Evolutionary conservation across 2,113 vertebrate species (phyloP).

Genomic region (Megaleporinus macrocephalus): DNA sequence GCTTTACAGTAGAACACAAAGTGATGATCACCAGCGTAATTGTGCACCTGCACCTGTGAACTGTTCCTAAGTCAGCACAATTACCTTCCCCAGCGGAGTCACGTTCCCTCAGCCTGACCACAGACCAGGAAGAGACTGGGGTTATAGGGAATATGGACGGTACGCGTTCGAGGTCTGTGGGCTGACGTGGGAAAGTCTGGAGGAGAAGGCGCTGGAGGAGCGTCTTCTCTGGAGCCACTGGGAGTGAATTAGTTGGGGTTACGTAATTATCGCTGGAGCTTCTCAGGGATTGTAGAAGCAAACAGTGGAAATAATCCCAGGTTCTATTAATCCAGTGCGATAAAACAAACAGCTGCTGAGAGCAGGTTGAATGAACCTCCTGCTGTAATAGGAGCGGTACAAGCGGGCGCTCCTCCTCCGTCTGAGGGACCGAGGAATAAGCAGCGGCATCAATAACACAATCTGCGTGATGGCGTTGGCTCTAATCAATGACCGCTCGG

Average conservation of each 20-base stretch:
- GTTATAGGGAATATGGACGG: not conserved
- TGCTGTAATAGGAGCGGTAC: too few relatives aligned
- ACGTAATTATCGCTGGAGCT: too few relatives aligned
- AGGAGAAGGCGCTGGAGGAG: too few relatives aligned
- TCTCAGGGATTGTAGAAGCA: too few relatives aligned
- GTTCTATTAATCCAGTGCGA: too few relatives aligned
- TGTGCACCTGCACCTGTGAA: not conserved
- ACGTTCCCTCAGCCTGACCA: not conserved
- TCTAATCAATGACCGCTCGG: not conserved
- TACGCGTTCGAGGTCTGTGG: not conserved
- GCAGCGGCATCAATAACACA: conserved; percentile 3
- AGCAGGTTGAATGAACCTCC: too few relatives aligned
- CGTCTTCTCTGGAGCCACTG: too few relatives aligned
- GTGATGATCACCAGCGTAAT: not conserved
- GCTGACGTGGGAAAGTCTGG: too few relatives aligned
- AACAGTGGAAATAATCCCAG: too few relatives aligned
- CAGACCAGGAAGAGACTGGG: not conserved
- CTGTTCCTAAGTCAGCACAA: conserved; percentile 33
- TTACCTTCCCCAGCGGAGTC: not conserved
- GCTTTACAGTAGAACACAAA: not conserved
- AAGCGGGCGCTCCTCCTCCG: too few relatives aligned
- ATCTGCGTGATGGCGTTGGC: not conserved
- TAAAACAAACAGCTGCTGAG: too few relatives aligned
- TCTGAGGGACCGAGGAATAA: not conserved
- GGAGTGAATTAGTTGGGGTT: too few relatives aligned